Percentiles rank a stretch among this genome's conserved stretches.
Conservation (phyloP, 37 sponge, comb jelly and placozoan species). For the Bolinopsis microptera region DNA sequence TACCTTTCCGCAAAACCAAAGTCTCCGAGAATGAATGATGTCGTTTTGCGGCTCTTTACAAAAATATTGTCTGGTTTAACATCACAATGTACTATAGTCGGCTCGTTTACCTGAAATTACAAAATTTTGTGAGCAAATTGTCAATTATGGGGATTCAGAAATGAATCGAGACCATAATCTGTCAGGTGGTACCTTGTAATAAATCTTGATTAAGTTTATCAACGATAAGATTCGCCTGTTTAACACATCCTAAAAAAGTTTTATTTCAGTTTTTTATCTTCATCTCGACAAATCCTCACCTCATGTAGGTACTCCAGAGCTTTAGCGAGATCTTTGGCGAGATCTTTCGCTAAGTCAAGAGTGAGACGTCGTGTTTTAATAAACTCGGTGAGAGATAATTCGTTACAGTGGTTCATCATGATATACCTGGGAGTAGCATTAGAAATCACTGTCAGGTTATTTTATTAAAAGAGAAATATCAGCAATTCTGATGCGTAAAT, state of each 20-base stretch:
- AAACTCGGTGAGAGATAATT: background rate
- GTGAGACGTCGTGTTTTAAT: background rate
- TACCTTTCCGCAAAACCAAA: slow-evolving; percentile 17
- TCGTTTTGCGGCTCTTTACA: background rate
- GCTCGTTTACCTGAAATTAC: background rate
- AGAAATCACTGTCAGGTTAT: too few species aligned
- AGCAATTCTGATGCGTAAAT: too few species aligned
- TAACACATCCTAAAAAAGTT: too few species aligned
- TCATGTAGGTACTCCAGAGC: background rate
- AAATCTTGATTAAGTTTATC: too few species aligned
- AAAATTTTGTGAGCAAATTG: too few species aligned
- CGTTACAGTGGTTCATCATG: background rate
- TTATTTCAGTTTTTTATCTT: too few species aligned
- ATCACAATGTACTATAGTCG: slow-evolving; percentile 35
- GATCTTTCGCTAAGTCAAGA: background rate
- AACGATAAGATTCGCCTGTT: too few species aligned
- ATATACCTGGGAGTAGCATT: background rate
- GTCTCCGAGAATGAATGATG: background rate
- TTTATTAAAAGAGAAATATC: too few species aligned
- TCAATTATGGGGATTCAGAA: too few species aligned
- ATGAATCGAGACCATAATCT: too few species aligned
- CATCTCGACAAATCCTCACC: too few species aligned
- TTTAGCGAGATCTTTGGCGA: background rate
- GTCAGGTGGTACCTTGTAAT: too few species aligned
- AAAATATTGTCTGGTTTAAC: slow-evolving; percentile 52